A percentile compares a stretch with the other conserved stretches of the same genome.
phyloP scores from a whole-genome alignment of 2,888 invertebrate species.

The Callyntrura guangdongensis region DNA sequence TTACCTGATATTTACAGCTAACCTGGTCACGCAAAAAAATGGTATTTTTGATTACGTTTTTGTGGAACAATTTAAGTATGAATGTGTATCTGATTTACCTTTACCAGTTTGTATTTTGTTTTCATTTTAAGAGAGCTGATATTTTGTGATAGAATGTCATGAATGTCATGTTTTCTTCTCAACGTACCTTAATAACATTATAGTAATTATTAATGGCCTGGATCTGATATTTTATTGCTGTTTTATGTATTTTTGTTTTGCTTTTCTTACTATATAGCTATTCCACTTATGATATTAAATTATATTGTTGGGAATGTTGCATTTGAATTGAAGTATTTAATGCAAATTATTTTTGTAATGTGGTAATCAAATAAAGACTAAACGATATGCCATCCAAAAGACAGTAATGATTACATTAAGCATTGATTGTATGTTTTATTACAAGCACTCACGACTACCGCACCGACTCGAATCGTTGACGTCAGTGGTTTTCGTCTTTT shows the following conservation, averaged over 20 bases:
- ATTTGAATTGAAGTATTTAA: neutral
- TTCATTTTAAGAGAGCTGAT: neutral
- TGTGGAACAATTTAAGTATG: too few species aligned
- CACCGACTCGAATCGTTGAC: neutral
- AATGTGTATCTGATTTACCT: neutral
- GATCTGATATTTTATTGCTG: neutral
- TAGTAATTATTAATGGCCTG: neutral
- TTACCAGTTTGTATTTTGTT: neutral
- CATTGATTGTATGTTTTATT: neutral
- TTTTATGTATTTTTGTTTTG: neutral
- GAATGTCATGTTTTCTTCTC: neutral
- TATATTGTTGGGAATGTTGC: neutral
- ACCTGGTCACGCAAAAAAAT: too few species aligned
- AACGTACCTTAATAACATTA: neutral
- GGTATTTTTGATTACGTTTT: too few species aligned
- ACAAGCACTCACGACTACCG: neutral
- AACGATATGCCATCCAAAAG: neutral
- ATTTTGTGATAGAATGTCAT: neutral
- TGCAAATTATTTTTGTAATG: conserved; percentile 37
- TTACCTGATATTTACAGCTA: too few species aligned
- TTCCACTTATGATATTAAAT: neutral
- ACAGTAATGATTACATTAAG: neutral
- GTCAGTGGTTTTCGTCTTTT: neutral
- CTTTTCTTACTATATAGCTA: neutral
- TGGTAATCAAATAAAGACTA: conserved; percentile 30